Conservation (phyloP, 2,888 invertebrate genomes). For the Myathropa florea region DNA sequence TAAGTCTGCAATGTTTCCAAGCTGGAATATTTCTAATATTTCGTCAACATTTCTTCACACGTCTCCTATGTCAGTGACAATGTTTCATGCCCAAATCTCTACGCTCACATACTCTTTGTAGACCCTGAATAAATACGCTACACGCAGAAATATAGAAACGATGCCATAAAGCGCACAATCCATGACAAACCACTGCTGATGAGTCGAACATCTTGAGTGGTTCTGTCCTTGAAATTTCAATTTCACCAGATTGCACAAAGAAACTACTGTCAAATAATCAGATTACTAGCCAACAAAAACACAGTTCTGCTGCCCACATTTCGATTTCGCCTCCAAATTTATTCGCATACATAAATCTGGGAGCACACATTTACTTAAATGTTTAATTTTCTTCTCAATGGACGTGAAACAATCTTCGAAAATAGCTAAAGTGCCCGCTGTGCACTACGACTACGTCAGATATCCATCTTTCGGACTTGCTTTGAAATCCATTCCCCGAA, state of each 20-base stretch:
- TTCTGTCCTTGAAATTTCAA: not conserved
- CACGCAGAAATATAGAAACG: too few species aligned
- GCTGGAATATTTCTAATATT: too few species aligned
- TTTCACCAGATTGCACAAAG: not conserved
- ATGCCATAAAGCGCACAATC: too few species aligned
- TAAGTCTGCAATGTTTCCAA: too few species aligned
- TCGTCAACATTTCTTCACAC: too few species aligned
- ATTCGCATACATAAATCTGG: not conserved
- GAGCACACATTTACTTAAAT: not conserved
- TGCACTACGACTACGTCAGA: conserved; percentile 9
- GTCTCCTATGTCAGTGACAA: too few species aligned
- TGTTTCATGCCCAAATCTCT: too few species aligned
- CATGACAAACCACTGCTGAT: not conserved
- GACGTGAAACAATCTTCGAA: conserved; percentile 62
- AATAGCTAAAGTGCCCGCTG: conserved; percentile 40
- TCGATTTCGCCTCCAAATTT: not conserved
- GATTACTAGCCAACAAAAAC: not conserved
- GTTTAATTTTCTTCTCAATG: not conserved
- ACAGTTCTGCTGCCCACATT: not conserved
- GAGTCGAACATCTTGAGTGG: not conserved
- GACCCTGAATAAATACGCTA: too few species aligned
- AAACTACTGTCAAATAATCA: not conserved
- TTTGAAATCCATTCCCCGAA: not conserved
- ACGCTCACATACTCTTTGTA: too few species aligned
- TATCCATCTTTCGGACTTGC: not conserved